Base-by-base conservation (phyloP, 2,797 vertebrate genomes). In the Hypotaenidia okinawae region DNA sequence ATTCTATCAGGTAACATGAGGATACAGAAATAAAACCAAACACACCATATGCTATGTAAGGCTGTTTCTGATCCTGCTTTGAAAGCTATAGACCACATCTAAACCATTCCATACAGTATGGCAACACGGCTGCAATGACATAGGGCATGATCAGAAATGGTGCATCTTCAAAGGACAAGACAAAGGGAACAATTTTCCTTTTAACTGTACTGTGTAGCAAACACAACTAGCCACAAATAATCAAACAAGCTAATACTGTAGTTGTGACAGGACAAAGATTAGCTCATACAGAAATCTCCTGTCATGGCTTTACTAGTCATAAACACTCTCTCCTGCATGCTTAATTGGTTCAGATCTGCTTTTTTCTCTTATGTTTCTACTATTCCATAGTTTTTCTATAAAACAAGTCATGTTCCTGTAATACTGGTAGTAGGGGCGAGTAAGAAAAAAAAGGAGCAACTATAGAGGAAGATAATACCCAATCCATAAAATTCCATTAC, bases 21-120 rank as follows among this genome's bases (percentile, higher is more conserved):
- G 13, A 84, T 16, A 59, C 6, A 81, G 93, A 95, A 95, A 66
- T 28, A 49, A 80, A 89, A 16, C 10, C 16, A 75, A 72, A 72
- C 17, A 49, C 6, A 59, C 4, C 30, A 37, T 58, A 59, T 10
- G 15, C 37, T 41, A 8, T 55, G 7, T 41, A 84, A 69, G 22
- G 6, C 15, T 72, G 23, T 23, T 30, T 70, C 3, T 37, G 9
- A 81, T 27, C 11, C 15, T 74, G 23, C 19, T 17, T 39, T 37
- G 14, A 93, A 94, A 73, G n/a, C 51, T 2, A 41, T 2, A 49
- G 73, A 59, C 23, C 28, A 35, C 9, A 54, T 21, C 3, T 51
- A 47, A 75, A 86, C 47, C 21, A 72, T 10, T 76, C 16, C 16
- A 43, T 49, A 66, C 7, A 69, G 33, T 11, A 19, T 7, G 80